Evolutionary conservation across 2,888 invertebrate species (phyloP), one percentile per base, ranked within the genome.

Genomic region (Acanthoscelides obtectus): DNA sequence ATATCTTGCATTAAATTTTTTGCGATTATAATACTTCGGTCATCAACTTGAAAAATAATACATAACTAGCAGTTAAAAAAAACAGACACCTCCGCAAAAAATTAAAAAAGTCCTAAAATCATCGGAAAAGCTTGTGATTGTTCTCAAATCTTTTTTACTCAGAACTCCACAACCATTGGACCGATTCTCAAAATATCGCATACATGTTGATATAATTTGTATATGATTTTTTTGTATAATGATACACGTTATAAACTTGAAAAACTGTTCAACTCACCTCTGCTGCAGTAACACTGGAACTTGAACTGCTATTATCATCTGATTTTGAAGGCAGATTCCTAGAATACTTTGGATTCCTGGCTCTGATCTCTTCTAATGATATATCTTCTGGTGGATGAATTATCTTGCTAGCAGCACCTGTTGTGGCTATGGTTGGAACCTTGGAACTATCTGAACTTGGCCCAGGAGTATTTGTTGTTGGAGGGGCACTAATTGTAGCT

Each of bases 331-430:
- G 77, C 68, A 81, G 74, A 77, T 83, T 80, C 73, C 77, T 83
- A 1, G 81, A 85, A 73, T 95, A 95, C 81, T 91, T 92, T 12
- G 89, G 86, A 80, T 88, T 87, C 69, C 93, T 87, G 8, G 95
- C 92, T 69, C 93, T 87, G 77, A 94, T 90, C 86, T 96, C 95
- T 84, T 96, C 96, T 84, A 96, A 83, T 27, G 97, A 97, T 70
- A 96, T 91, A 85, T 97, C 96, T 84, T 98, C 97, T 0, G 95
- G 92, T 0, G 98, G 98, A 86, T 98, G 98, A 78, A 98, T 90
- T 72, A 98, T 97, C 86, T 94, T 93, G 81, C 95, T 94, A 64
- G 94, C 92, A 5, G 95, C 93, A 66, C 94, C 93, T 5, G 93
- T 92, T n/a, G 93, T 90, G 19, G 91, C 92, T 70, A 94, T 93